These are phyloP conservation scores for Synergus itoensis DNA, from an alignment of 2,888 invertebrate genomes.

Conservation along the genomic window DNA sequence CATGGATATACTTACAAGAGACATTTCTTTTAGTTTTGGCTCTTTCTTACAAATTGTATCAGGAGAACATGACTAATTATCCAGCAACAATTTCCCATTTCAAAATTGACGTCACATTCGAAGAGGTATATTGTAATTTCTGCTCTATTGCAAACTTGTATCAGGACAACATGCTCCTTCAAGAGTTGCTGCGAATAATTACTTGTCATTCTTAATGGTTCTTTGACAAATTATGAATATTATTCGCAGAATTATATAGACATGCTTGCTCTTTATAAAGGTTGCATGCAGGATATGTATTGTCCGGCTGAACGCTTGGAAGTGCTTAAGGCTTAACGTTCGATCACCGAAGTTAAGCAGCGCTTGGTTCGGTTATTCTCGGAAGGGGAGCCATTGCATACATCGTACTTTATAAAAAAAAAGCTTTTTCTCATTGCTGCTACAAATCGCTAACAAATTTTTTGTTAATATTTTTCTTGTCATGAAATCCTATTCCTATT, in stretches of 20 bases:
- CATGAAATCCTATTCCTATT: no score
- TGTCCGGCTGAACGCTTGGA: no score
- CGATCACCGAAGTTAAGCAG: no score
- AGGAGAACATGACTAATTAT: neutral
- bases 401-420: no score
- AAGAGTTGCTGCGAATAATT: neutral
- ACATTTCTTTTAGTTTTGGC: neutral
- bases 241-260: neutral
- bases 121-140: neutral
- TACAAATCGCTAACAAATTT: no score
- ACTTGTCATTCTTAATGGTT: neutral
- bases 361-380: no score
- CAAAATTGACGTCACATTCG: neutral
- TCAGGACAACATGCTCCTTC: neutral
- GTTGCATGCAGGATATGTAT: no score
- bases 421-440: no score
- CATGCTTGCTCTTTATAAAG: no score
- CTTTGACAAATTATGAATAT: neutral
- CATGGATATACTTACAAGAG: neutral
- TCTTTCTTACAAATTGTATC: neutral
- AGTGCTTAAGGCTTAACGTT: no score
- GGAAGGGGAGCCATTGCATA: no score
- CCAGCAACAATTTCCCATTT: neutral
- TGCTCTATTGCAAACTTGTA: neutral
- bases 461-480: no score